Evolutionary conservation across 2,113 vertebrate genomes (phyloP), one percentile per base, ranked within the genome.

Genomic region (Sarotherodon lohbergeri): DNA sequence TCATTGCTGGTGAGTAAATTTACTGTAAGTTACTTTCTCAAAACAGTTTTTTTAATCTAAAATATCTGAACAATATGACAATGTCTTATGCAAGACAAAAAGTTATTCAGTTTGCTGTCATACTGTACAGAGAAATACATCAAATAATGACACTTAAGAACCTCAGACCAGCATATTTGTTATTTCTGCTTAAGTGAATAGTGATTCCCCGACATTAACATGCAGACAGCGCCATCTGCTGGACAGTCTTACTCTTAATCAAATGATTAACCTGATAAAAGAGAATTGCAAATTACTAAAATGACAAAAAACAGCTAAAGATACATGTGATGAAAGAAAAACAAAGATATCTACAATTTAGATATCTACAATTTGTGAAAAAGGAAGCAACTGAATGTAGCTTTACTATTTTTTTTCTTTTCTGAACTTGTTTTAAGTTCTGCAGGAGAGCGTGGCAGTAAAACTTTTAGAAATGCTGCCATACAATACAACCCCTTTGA

Each of bases 181-280:
- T 11, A 50, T 78, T 78, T 78, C 22, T 78, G 16, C 16, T 50
- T 19, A 50, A 50, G 27, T 22, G 10, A 66, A 66, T 22, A 24
- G 4, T 7, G 59, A 63, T 34, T 50, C 12, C 12, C 12, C 24
- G 43, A 7, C 59, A 61, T 22, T 17, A 59, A 83, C 46, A 39
- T 27, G 52, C 52, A 81, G 32, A 91, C 17, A 80, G 81, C 36
- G 57, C 88, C 92, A 82, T 84, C 93, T 92, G 83, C 79, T 91
- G 92, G 81, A 43, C 3, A 36, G 22, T 9, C 13, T 36, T 22
- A 57, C 12, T 46, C 3, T 57, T 8, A 78, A 27, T 32, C 17
- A n/a, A 78, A 4, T 32, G 43, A 7, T 78, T 12, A 50, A 50
- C 10, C 46, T 8, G 17, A 32, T 19, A 76, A 17, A 29, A 10